Percentiles rank a stretch among this genome's conserved stretches.
These are phyloP conservation scores for Megalops atlanticus DNA, from an alignment of 2,113 vertebrate species.

Conservation along the genomic window DNA sequence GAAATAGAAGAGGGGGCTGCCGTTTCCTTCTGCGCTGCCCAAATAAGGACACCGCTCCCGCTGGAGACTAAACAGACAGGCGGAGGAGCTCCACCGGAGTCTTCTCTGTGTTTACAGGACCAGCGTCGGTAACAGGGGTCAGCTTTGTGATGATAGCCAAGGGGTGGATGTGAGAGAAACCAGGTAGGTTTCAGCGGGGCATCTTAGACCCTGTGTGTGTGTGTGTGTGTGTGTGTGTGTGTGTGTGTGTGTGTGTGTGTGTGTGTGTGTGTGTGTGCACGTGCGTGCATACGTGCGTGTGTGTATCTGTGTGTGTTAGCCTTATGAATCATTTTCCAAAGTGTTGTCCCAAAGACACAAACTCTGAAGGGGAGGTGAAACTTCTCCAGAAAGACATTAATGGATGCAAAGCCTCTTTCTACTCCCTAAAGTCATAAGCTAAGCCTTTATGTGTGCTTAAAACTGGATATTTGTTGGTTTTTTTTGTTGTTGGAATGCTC, in stretches of 20 bases:
- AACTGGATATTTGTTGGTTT: not conserved
- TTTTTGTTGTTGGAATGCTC: not conserved
- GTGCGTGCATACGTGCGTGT: not conserved
- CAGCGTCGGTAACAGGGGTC: not conserved
- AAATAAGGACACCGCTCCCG: conserved; percentile 15
- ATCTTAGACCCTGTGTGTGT: not conserved
- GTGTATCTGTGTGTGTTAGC: too few species aligned
- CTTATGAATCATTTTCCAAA: not conserved
- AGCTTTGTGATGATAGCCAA: not conserved
- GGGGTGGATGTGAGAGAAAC: not conserved
- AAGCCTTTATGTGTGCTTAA: not conserved
- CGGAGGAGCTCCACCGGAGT: not conserved
- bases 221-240: not conserved
- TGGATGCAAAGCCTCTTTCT: not conserved
- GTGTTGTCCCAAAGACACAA: not conserved
- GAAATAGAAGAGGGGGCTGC: conserved; percentile 3
- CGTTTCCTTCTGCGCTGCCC: not conserved
- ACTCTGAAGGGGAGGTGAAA: not conserved
- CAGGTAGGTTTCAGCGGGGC: not conserved
- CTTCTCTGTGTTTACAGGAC: not conserved
- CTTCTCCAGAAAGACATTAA: not conserved
- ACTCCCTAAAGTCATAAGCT: not conserved
- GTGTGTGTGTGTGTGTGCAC: not conserved
- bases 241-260: not conserved
- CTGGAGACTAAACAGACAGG: conserved; percentile 11